A percentile compares a stretch with the other conserved stretches of the same genome.
phyloP scores from a whole-genome alignment of 2,888 invertebrate genomes.

The Cacoxenus indagator region DNA sequence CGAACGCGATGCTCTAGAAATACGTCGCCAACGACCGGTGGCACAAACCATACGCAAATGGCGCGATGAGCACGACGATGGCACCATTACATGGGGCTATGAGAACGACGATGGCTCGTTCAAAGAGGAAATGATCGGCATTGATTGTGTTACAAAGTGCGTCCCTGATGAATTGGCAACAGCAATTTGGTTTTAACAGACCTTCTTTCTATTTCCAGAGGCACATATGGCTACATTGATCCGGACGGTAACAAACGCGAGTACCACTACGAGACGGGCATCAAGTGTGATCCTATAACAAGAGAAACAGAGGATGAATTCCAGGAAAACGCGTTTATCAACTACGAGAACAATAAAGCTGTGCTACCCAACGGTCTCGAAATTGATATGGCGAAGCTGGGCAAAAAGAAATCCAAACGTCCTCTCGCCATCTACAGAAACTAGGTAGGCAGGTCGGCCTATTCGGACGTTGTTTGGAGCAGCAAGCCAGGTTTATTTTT shows the following conservation, averaged over 20 bases:
- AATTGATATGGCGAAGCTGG: slow-evolving; percentile 79
- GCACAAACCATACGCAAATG: slow-evolving; percentile 80
- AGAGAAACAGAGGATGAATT: slow-evolving; percentile 72
- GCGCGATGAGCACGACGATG: slow-evolving; percentile 81
- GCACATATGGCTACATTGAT: slow-evolving; percentile 87
- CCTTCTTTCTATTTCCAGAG: slow-evolving; percentile 70
- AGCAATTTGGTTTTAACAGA: neutral
- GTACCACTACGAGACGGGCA: slow-evolving; percentile 86
- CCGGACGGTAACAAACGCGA: slow-evolving; percentile 86
- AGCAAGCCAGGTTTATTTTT: neutral
- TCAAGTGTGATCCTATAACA: slow-evolving; percentile 73
- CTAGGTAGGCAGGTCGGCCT: too few species aligned
- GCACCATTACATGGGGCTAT: slow-evolving; percentile 89
- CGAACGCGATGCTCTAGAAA: slow-evolving; percentile 52
- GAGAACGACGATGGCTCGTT: slow-evolving; percentile 90
- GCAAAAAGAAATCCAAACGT: slow-evolving; percentile 78
- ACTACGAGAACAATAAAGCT: slow-evolving; percentile 81
- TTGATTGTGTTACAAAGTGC: slow-evolving; percentile 79
- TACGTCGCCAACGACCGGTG: slow-evolving; percentile 76
- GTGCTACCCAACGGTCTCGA: slow-evolving; percentile 81
- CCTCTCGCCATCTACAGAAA: slow-evolving; percentile 72
- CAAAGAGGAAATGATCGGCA: slow-evolving; percentile 86
- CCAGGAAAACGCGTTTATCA: slow-evolving; percentile 77
- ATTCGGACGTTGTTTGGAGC: neutral
- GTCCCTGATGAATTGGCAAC: slow-evolving; percentile 27